Evolutionary conservation across 2,797 vertebrate genomes (phyloP), one percentile per base, ranked within the genome.

Genomic region (Hemibagrus guttatus): DNA sequence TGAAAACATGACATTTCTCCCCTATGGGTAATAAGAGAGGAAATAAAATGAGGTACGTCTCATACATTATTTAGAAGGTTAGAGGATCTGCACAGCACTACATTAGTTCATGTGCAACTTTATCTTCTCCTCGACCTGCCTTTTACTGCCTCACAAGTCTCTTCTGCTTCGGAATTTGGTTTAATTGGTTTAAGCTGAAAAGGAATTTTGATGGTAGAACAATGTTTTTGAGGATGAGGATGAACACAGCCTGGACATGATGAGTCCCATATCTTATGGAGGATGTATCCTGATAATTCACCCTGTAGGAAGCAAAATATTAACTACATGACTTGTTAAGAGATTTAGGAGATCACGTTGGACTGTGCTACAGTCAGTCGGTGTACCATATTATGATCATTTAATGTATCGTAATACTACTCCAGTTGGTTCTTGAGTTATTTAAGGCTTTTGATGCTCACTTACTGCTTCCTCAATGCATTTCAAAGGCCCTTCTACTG

Each of bases 1-100:
- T 19, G n/a, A 68, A 83, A 90, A 87, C 68, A 88, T 78, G 85
- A 78, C 85, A 82, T 49, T 17, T 76, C 63, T 82, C 54, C 31
- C 6, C 26, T 84, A 46, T 58, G 49, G 83, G 58, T 85, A 69
- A 83, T 66, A 85, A 74, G 26, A 31, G 56, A 2, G 49, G 39
- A 63, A 54, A 72, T 68, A 64, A 66, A 85, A 81, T 61, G 46
- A 35, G 71, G 28, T 52, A 56, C 26, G 31, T 63, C 69, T 66
- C 16, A 56, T 74, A 54, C 9, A 81, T 87, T 79, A 84, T 75
- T 78, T 61, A 69, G 28, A 54, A 84, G 39, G n/a, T 69, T 68
- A 6, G 28, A 42, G 81, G 21, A 79, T 76, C n/a, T 46, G 49
- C n/a, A 13, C 42, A 46, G 81, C 35, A 82, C 59, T 63, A 49